phyloP scores from a whole-genome alignment of 2,113 vertebrate genomes.

The Amia ocellicauda region DNA sequence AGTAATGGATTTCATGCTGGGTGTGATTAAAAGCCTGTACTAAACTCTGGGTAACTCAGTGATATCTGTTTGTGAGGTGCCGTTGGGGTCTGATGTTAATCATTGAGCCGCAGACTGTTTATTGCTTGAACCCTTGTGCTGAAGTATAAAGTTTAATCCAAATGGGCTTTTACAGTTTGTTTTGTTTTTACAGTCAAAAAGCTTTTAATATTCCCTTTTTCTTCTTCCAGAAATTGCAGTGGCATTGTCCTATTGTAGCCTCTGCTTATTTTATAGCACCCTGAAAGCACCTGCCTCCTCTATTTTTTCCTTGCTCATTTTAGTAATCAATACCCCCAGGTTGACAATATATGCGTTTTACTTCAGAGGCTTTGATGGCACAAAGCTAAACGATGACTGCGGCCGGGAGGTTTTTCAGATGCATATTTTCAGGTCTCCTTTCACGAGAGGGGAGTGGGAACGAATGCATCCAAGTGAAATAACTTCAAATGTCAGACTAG shows the following conservation, averaged over 20 bases:
- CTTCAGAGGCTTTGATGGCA: background rate
- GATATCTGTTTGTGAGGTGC: conserved; percentile 75
- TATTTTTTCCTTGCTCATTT: background rate
- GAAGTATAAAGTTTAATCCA: no score
- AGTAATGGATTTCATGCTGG: conserved; percentile 78
- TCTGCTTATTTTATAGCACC: background rate
- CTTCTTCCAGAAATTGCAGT: background rate
- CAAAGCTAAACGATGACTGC: background rate
- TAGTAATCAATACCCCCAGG: background rate
- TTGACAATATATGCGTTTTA: background rate
- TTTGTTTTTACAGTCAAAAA: no score
- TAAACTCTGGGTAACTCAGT: conserved; percentile 72
- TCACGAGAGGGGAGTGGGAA: background rate
- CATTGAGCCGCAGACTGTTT: conserved; percentile 29
- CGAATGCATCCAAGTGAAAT: background rate
- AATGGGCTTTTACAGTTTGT: no score
- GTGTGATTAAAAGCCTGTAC: conserved; percentile 69
- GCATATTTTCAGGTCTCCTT: background rate
- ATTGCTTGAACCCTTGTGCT: background rate
- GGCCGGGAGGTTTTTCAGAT: background rate
- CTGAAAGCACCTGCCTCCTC: background rate
- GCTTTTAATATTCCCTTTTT: background rate
- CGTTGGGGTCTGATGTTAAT: conserved; percentile 68
- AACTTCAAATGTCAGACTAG: background rate
- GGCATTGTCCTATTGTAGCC: background rate